These are phyloP conservation scores for Actenoides hombroni DNA, from an alignment of 2,113 vertebrate species.

Conservation along the genomic window DNA sequence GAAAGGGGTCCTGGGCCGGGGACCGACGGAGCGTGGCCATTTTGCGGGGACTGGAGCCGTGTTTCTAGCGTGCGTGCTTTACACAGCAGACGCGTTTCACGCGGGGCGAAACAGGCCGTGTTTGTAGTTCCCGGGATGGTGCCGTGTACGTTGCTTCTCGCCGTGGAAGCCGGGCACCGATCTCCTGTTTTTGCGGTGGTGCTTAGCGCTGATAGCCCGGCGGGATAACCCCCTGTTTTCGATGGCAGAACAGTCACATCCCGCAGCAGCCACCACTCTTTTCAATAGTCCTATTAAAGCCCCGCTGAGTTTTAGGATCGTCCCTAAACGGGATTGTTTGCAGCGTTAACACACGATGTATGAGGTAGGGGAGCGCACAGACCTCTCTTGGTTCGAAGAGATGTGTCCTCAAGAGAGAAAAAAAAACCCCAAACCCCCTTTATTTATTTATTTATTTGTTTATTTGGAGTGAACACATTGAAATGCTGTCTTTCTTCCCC, in stretches of 20 bases:
- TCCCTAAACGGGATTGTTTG: background rate
- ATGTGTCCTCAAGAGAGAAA: background rate
- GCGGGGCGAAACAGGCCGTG: background rate
- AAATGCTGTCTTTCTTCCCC: constrained; percentile 7
- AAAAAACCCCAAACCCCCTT: too few species aligned
- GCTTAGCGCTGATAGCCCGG: background rate
- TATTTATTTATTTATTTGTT: too few species aligned
- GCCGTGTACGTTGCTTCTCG: accelerated
- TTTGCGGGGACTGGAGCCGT: background rate
- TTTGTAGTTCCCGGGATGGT: background rate
- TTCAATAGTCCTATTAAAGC: background rate
- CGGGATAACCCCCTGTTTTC: background rate
- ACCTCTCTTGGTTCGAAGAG: background rate
- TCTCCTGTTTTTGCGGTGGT: background rate
- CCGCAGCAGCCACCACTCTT: background rate
- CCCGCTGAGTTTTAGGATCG: background rate
- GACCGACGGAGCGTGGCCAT: accelerated
- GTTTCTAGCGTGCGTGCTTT: background rate
- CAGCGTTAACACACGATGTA: background rate
- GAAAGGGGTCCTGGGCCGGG: background rate
- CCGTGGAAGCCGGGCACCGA: background rate
- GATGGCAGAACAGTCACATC: background rate
- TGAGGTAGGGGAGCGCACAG: background rate
- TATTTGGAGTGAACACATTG: background rate
- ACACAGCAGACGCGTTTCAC: background rate